Percentiles rank a stretch among this genome's conserved stretches.
Conservation (phyloP, 2,888 invertebrate species). For the Dicranocentrus wangi region DNA sequence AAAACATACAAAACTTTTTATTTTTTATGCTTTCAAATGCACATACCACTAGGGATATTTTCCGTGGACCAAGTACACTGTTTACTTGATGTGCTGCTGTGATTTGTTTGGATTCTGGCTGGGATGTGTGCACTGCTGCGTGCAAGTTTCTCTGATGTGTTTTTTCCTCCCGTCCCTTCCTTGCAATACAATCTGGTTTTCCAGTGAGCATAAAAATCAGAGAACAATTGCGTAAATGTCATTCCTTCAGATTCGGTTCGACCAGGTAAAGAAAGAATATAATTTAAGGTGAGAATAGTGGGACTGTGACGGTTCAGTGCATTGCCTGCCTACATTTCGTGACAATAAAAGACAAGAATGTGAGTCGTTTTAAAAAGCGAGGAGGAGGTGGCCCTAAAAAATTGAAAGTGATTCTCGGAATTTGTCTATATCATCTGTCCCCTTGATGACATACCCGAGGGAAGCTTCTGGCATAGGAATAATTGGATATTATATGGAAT, state of each 20-base stretch:
- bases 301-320: too few relatives aligned
- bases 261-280: constrained; percentile 40
- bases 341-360: constrained; percentile 31
- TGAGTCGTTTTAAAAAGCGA: constrained; percentile 1
- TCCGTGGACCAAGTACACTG: background rate
- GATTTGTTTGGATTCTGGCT: constrained; percentile 40
- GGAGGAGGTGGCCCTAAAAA: constrained; percentile 18
- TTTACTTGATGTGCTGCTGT: constrained; percentile 33
- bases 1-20: background rate
- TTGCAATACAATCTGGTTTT: constrained; percentile 26
- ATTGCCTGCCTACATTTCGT: too few relatives aligned
- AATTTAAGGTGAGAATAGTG: too few relatives aligned
- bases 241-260: constrained; percentile 33
- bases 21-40: background rate
- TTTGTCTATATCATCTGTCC: constrained; percentile 31
- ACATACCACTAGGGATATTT: background rate
- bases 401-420: constrained; percentile 53
- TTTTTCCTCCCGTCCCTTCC: constrained; percentile 16
- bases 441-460: constrained; percentile 21
- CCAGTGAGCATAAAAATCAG: background rate
- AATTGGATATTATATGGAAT: too few relatives aligned
- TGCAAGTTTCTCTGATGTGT: too few relatives aligned
- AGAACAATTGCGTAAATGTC: constrained; percentile 37
- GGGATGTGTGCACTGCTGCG: background rate
- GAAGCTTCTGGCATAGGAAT: background rate